A percentile compares a stretch with the other conserved stretches of the same genome.
Evolutionary conservation across 64 coral and sea anemone species (phyloP).

Genomic region (Porites australiensis): DNA sequence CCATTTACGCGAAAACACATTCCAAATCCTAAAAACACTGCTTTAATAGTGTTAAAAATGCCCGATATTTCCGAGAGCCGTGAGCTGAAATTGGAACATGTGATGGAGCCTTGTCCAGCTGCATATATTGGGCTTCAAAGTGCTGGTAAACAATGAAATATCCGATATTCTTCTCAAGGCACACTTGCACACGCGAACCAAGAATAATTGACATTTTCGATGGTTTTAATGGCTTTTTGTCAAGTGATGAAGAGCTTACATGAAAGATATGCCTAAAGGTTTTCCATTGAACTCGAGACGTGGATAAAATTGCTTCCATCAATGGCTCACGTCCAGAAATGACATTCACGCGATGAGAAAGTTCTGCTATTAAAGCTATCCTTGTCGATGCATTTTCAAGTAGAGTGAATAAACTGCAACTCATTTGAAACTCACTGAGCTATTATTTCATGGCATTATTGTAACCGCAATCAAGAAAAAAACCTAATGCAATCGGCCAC

Average conservation of each 20-base stretch:
- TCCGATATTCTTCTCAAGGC: not conserved
- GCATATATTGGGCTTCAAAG: not conserved
- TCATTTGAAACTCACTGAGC: too few species aligned
- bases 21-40: not conserved
- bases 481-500: too few species aligned
- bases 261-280: not conserved
- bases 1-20: too few species aligned
- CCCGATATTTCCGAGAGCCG: not conserved
- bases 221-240: slow-evolving; percentile 13
- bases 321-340: not conserved
- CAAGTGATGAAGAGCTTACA: not conserved
- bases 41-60: not conserved
- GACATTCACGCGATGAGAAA: too few species aligned
- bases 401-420: too few species aligned
- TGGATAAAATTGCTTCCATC: not conserved
- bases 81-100: not conserved
- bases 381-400: too few species aligned
- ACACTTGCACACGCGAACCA: slow-evolving; percentile 4
- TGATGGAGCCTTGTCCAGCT: not conserved
- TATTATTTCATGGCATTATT: too few species aligned
- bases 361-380: too few species aligned
- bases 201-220: slow-evolving; percentile 20
- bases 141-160: not conserved
- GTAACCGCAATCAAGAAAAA: too few species aligned
- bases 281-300: not conserved